Evolutionary conservation across 2,113 vertebrate genomes (phyloP).

Genomic region (Xiphophorus couchianus): DNA sequence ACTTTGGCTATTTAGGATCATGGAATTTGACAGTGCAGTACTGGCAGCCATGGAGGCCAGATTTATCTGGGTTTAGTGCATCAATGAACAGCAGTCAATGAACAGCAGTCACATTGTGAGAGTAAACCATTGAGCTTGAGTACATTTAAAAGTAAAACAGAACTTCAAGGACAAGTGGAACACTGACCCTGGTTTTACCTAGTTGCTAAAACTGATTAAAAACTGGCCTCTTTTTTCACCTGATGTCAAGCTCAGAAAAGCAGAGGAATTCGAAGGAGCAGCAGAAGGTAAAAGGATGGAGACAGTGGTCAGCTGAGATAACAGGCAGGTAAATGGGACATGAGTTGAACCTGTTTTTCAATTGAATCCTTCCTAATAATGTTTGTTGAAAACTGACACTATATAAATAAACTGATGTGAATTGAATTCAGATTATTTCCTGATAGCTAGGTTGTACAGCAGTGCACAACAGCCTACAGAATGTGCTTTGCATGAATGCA

Average conservation of each 20-base stretch:
- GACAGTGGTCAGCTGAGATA: background rate
- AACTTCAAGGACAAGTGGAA: constrained; percentile 39
- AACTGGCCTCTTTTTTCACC: background rate
- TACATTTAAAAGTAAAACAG: constrained; percentile 29
- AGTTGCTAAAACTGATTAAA: background rate
- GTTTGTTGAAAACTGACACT: too few species aligned
- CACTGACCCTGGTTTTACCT: background rate
- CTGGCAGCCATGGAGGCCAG: constrained; percentile 59
- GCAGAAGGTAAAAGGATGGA: too few species aligned
- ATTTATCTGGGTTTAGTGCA: constrained; percentile 49
- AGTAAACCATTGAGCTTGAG: constrained; percentile 17
- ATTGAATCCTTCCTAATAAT: too few species aligned
- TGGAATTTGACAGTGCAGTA: constrained; percentile 65
- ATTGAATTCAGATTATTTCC: too few species aligned
- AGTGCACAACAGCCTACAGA: too few species aligned
- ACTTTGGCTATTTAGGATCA: constrained; percentile 65
- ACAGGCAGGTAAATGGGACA: background rate
- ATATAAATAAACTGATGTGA: too few species aligned
- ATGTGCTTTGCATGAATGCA: too few species aligned
- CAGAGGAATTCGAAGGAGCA: background rate
- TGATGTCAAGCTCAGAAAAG: background rate
- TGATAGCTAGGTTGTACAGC: too few species aligned
- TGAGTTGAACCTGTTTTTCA: too few species aligned
- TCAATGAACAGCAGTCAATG: constrained; percentile 44
- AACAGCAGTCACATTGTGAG: constrained; percentile 32